Evolutionary conservation across 2,113 vertebrate species (phyloP), one percentile per base, ranked within the genome.

Genomic region (Pongo pygmaeus): DNA sequence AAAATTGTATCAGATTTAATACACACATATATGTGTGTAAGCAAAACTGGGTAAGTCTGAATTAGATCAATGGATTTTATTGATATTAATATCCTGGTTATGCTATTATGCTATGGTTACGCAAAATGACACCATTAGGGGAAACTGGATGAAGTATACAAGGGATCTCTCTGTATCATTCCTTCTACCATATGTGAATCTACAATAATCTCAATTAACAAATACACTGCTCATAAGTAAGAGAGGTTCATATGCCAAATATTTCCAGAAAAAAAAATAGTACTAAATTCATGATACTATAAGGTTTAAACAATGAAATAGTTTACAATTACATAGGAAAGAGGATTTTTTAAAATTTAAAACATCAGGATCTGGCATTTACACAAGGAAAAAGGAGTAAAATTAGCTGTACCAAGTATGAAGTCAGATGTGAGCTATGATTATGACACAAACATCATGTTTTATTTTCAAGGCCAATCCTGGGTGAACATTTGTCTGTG

Each of bases 381-480:
- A 43, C 6, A 9, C 2, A 87, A 23, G 32, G 23, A 88, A 55
- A 90, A 7, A 72, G 6, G 13, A 46, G 2, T 72, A n/a, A 7
- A 69, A 61, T 5, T 38, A 11, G 4, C 27, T 81, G 0, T 14
- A 57, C 18, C 27, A 23, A 4, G 11, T 32, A 8, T 74, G 6
- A 80, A 83, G 20, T 85, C 23, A 32, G 16, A 0, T 46, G 7
- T 46, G 11, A 77, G 22, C 23, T 43, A 16, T 7, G 20, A 5
- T 18, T 55, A 1, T 13, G 32, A 40, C 30, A 40, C 23, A 16
- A 4, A 23, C 1, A 4, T 14, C 3, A 6, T 13, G 4, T 14
- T 9, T 9, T 18, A 27, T 80, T 43, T 46, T 4, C 35, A 50
- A 64, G 43, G 22, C 14, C 10, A 32, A 5, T 9, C 17, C 14